Evolutionary conservation across 2,113 vertebrate genomes (phyloP).

Genomic region (Anser cygnoides): DNA sequence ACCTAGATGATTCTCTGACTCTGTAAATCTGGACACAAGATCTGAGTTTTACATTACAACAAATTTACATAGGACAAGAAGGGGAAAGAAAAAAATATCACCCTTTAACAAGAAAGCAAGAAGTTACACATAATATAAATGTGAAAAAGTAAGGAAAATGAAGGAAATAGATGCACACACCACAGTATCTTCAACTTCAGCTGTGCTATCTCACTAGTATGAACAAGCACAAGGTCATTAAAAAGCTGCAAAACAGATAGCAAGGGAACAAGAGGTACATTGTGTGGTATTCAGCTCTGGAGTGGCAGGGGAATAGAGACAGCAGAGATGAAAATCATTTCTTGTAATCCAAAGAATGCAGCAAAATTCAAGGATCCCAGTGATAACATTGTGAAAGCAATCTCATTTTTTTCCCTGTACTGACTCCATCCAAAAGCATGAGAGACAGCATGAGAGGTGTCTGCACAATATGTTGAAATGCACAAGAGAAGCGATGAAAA

Average conservation of each 20-base stretch:
- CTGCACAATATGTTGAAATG: fast-evolving
- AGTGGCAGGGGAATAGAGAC: background rate
- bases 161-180: background rate
- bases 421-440: background rate
- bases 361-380: background rate
- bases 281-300: background rate
- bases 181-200: background rate
- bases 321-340: background rate
- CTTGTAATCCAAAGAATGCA: slow-evolving; percentile 27
- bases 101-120: background rate
- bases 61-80: background rate
- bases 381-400: background rate
- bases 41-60: background rate
- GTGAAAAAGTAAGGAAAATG: background rate
- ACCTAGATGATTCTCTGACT: too few species aligned
- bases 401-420: background rate
- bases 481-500: background rate
- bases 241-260: background rate
- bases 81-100: background rate
- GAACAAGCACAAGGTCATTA: background rate
- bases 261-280: slow-evolving; percentile 25
- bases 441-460: background rate
- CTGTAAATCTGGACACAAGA: background rate
- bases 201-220: background rate
- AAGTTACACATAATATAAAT: background rate